Conservation (phyloP, 2,888 invertebrate genomes). For the Callosobruchus maculatus region DNA sequence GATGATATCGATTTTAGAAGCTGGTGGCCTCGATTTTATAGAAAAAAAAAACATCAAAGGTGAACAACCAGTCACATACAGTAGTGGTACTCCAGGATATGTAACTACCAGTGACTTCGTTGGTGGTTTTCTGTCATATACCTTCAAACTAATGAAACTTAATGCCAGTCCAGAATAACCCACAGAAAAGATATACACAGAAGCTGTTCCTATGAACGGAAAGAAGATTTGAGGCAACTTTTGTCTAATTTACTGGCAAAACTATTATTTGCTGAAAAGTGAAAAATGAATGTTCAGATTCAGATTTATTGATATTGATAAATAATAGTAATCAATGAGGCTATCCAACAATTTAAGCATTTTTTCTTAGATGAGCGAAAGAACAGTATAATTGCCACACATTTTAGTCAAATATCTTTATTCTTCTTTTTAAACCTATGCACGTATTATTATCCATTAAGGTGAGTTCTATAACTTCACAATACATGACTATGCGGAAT, state of each 20-base stretch:
- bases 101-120: neutral
- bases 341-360: too few relatives aligned
- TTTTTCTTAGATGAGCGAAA: too few relatives aligned
- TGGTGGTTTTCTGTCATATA: neutral
- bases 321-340: neutral
- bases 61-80: conserved; percentile 12
- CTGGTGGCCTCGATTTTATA: conserved; percentile 12
- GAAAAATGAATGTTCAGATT: neutral
- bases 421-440: too few relatives aligned
- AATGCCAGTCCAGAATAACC: neutral
- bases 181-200: conserved; percentile 7
- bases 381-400: too few relatives aligned
- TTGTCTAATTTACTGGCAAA: conserved; percentile 12
- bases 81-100: conserved; percentile 9
- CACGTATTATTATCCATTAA: too few relatives aligned
- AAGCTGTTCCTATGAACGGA: conserved; percentile 16
- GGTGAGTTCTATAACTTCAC: too few relatives aligned
- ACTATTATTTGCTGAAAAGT: neutral
- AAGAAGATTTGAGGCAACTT: conserved; percentile 18
- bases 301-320: neutral
- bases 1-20: conserved; percentile 11
- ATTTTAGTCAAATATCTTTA: too few relatives aligned
- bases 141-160: neutral
- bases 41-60: conserved; percentile 3
- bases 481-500: too few relatives aligned